Conservation (phyloP, 2,797 vertebrate species). For the Echiichthys vipera region DNA sequence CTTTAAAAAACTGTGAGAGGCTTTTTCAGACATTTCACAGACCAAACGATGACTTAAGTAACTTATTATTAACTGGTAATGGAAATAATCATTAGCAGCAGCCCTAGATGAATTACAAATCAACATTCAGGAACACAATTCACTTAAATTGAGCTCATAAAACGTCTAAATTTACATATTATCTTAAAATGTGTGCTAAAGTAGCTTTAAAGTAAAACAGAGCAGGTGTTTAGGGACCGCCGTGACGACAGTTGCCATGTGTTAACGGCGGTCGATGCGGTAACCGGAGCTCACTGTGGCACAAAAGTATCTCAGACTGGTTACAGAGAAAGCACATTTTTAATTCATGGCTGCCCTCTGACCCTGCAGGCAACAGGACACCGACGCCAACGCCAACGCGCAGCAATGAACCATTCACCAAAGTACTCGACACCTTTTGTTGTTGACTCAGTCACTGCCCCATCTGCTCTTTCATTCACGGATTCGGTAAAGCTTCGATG, state of each 20-base stretch:
- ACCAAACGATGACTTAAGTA: neutral
- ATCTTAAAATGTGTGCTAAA: constrained; percentile 3
- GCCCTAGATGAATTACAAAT: too few species aligned
- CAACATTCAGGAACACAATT: neutral
- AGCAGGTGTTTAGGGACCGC: constrained; percentile 9
- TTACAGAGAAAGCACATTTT: constrained; percentile 58
- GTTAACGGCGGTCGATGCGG: constrained; percentile 29
- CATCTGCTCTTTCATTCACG: constrained; percentile 40
- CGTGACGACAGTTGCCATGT: constrained; percentile 33
- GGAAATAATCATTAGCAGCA: neutral
- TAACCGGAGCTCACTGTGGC: constrained; percentile 51
- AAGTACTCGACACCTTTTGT: constrained; percentile 41
- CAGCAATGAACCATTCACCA: constrained; percentile 53
- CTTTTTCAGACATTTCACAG: too few species aligned
- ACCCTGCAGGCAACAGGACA: constrained; percentile 70
- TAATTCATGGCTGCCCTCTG: constrained; percentile 77
- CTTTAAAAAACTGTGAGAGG: too few species aligned
- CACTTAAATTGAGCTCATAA: neutral
- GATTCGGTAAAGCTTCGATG: neutral
- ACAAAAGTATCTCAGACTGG: constrained; percentile 29
- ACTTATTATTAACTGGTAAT: neutral
- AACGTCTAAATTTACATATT: constrained; percentile 3
- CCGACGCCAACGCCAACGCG: constrained; percentile 19
- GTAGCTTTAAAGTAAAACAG: neutral
- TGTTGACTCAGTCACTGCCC: constrained; percentile 13